Conservation (phyloP, 2,113 vertebrate genomes). For the Leucoraja erinaceus region DNA sequence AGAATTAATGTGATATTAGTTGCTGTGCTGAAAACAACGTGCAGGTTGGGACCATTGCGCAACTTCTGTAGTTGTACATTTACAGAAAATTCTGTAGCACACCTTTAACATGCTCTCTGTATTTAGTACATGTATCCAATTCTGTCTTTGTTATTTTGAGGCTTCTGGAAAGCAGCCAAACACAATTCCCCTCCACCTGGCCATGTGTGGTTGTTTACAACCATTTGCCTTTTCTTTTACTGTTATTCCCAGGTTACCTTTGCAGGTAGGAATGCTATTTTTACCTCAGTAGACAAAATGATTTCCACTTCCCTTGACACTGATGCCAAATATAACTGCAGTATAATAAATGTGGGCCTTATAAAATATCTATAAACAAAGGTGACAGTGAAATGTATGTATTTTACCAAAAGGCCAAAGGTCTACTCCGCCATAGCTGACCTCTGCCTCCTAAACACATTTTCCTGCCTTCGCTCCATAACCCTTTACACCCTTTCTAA, state of each 20-base stretch:
- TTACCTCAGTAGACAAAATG: not conserved
- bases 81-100: not conserved
- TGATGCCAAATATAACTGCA: not conserved
- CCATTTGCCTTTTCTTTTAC: not conserved
- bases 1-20: not conserved
- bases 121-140: not conserved
- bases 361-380: not conserved
- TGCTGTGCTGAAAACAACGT: not conserved
- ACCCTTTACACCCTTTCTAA: no score
- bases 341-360: not conserved
- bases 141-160: conserved; percentile 1
- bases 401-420: no score
- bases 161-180: not conserved
- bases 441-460: no score
- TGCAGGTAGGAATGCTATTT: not conserved
- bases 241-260: not conserved
- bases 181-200: not conserved
- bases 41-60: not conserved
- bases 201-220: not conserved
- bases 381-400: not conserved
- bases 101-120: not conserved
- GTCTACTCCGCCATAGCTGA: no score
- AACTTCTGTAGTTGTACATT: not conserved
- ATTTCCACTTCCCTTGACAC: not conserved
- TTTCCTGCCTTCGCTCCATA: no score